A percentile compares a stretch with the other conserved stretches of the same genome.
These are phyloP conservation scores for Embiotoca jacksoni DNA, from an alignment of 2,113 vertebrate species.

Conservation along the genomic window DNA sequence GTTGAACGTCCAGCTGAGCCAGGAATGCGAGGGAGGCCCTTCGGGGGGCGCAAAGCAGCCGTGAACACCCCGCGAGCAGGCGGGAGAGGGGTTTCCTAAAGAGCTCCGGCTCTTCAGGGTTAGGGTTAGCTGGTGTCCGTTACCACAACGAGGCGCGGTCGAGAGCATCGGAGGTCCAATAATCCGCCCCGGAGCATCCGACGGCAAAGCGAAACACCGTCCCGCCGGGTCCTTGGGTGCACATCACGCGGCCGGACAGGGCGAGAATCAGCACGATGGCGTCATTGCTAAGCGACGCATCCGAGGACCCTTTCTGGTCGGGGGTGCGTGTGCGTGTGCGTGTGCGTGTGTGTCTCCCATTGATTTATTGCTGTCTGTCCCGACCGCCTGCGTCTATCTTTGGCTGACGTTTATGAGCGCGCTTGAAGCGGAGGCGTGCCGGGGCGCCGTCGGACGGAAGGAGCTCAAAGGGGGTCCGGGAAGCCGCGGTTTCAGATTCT, in stretches of 20 bases:
- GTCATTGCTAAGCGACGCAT: conserved; percentile 31
- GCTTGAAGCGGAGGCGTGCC: conserved; percentile 48
- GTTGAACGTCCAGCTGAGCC: conserved; percentile 77
- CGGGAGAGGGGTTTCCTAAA: background rate
- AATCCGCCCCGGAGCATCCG: background rate
- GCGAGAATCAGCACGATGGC: conserved; percentile 37
- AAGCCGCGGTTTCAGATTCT: too few species aligned
- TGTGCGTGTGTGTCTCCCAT: conserved; percentile 32
- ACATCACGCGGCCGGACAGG: conserved; percentile 6
- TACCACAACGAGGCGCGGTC: conserved; percentile 11
- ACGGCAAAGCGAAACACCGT: background rate
- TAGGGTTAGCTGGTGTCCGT: background rate
- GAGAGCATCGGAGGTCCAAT: conserved; percentile 14
- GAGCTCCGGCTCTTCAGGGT: background rate
- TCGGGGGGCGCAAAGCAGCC: conserved; percentile 37
- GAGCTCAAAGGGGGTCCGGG: too few species aligned
- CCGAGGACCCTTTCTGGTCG: conserved; percentile 53
- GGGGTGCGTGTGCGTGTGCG: background rate
- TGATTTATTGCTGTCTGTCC: conserved; percentile 71
- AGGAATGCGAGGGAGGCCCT: conserved; percentile 73
- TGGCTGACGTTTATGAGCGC: conserved; percentile 75
- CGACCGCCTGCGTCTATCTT: conserved; percentile 76
- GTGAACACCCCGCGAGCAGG: conserved; percentile 24
- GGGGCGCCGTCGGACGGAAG: conserved; percentile 27
- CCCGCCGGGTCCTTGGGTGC: conserved; percentile 13